Evolutionary conservation across 2,888 invertebrate genomes (phyloP).

Genomic region (Tetranychus truncatus): DNA sequence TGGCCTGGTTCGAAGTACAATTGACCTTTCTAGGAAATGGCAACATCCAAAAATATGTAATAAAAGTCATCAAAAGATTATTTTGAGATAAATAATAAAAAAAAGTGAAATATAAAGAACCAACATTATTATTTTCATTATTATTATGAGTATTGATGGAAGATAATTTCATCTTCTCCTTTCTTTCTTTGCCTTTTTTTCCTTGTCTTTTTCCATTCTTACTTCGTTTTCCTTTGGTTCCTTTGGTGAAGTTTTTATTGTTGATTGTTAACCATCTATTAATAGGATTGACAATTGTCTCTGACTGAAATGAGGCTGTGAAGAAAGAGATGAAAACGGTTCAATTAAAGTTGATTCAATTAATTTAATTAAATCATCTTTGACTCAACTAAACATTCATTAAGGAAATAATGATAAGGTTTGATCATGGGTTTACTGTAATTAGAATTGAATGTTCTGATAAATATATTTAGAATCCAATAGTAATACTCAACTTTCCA

Average conservation of each 20-base stretch:
- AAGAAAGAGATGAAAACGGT: neutral
- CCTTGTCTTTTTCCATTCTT: neutral
- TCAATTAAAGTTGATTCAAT: conserved; percentile 1
- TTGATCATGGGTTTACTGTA: no score
- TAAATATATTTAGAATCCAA: no score
- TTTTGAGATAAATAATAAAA: neutral
- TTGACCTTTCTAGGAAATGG: neutral
- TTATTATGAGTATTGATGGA: neutral
- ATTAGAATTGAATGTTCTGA: no score
- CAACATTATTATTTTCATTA: neutral
- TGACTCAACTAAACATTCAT: neutral
- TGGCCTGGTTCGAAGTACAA: neutral
- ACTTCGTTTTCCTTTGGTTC: neutral
- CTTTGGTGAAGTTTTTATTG: neutral
- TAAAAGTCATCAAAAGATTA: neutral
- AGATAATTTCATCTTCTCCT: neutral
- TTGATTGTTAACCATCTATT: neutral
- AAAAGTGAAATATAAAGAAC: neutral
- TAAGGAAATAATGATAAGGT: no score
- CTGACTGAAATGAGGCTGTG: neutral
- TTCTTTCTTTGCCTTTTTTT: neutral
- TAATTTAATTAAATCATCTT: neutral
- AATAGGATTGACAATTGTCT: neutral
- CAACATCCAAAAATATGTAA: neutral
- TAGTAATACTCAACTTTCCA: no score